Conservation (phyloP, 2,113 vertebrate species). For the Hemichromis elongatus region DNA sequence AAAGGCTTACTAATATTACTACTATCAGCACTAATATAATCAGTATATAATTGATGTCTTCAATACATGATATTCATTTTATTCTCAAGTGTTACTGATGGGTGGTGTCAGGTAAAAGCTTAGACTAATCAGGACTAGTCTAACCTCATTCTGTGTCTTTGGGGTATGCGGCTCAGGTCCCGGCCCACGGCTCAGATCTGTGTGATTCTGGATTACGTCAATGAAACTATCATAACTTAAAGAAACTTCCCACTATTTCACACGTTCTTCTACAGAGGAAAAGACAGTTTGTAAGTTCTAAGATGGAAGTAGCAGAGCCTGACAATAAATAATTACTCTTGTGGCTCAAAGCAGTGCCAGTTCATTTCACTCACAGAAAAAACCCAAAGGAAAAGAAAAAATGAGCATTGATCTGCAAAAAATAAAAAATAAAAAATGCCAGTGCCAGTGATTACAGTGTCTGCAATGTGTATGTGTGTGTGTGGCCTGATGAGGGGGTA, state of each 20-base stretch:
- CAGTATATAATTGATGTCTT: background rate
- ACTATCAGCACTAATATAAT: background rate
- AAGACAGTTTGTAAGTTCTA: background rate
- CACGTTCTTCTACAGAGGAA: background rate
- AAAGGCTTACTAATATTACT: too few relatives aligned
- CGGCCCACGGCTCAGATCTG: background rate
- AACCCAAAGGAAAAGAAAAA: conserved; percentile 32
- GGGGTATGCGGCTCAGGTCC: background rate
- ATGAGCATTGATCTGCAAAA: background rate
- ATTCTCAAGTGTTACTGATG: background rate
- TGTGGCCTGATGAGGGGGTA: background rate
- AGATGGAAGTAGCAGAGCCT: conserved; percentile 7
- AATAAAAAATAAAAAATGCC: background rate
- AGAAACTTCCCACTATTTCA: background rate
- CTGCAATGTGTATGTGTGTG: conserved; percentile 17
- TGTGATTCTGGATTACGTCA: background rate
- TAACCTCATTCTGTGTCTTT: background rate
- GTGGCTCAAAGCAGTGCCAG: background rate
- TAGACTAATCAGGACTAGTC: background rate
- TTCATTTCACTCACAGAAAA: conserved; percentile 38
- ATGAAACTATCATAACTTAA: background rate
- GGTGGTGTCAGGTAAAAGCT: background rate
- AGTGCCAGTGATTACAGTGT: background rate
- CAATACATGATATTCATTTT: background rate
- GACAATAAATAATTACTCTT: conserved; percentile 28